Conservation (phyloP, 2,113 vertebrate species). For the Eudyptes chrysolophus region DNA sequence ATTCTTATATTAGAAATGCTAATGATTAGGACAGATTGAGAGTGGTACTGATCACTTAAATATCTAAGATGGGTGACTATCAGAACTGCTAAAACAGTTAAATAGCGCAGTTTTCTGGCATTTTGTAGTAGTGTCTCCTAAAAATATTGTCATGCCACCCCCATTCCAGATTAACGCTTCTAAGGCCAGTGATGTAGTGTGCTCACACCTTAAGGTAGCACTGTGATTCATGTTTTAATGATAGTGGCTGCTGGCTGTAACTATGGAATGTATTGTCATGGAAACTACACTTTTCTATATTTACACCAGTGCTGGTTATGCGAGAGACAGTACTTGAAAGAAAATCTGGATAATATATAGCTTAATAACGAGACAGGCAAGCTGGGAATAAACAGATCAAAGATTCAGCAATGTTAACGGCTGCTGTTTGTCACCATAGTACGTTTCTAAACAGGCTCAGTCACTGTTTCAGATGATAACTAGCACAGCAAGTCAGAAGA, state of each 20-base stretch:
- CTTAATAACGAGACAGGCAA: conserved; percentile 53
- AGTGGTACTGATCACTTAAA: conserved; percentile 6
- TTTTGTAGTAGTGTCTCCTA: conserved; percentile 58
- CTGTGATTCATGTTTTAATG: conserved; percentile 75
- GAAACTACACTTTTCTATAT: conserved; percentile 72
- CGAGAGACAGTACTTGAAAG: conserved; percentile 60
- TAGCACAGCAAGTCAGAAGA: background rate
- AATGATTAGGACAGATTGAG: conserved; percentile 13
- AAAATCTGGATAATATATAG: conserved; percentile 47
- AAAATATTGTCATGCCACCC: conserved; percentile 61
- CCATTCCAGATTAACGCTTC: conserved; percentile 56
- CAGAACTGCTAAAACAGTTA: conserved; percentile 34
- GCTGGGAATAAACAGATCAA: conserved; percentile 50
- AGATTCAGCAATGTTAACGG: background rate
- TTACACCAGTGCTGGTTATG: conserved; percentile 61
- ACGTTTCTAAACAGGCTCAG: background rate
- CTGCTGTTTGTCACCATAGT: conserved; percentile 29
- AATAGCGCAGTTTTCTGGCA: conserved; percentile 18
- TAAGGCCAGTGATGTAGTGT: conserved; percentile 36
- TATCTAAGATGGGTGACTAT: conserved; percentile 28
- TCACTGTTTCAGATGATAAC: background rate
- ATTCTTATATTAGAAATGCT: conserved; percentile 27
- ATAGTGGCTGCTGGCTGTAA: conserved; percentile 71
- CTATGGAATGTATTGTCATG: conserved; percentile 76
- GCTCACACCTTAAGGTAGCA: conserved; percentile 69